phyloP scores from a whole-genome alignment of 2,888 invertebrate genomes.

The Scaptomyza caliginosa region DNA sequence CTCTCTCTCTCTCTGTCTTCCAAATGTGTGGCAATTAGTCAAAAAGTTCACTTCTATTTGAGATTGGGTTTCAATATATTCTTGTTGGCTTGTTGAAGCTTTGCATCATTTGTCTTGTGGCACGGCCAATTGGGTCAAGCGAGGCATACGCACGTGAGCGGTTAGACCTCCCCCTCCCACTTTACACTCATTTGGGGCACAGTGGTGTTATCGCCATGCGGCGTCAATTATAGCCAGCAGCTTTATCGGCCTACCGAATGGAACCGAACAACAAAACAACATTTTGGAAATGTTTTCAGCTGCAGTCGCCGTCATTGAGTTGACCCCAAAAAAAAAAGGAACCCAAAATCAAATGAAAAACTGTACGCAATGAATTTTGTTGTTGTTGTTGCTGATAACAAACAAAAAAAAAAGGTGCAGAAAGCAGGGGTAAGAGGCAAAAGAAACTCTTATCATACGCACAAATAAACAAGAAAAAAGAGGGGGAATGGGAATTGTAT shows the following conservation, averaged over 20 bases:
- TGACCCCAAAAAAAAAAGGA: constrained; percentile 60
- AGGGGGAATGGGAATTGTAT: background rate
- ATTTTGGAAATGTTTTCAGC: constrained; percentile 27
- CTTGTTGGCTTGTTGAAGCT: constrained; percentile 28
- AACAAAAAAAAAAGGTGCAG: constrained; percentile 4
- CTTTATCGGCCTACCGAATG: constrained; percentile 35
- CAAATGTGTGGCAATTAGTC: constrained; percentile 63
- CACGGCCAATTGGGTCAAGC: constrained; percentile 62
- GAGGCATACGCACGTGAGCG: constrained; percentile 41
- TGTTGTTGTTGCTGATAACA: constrained; percentile 11
- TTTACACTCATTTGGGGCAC: too few relatives aligned
- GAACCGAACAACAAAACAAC: constrained; percentile 25
- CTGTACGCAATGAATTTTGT: constrained; percentile 50
- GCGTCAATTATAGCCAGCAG: constrained; percentile 42
- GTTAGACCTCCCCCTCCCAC: background rate
- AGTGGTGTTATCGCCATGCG: constrained; percentile 41
- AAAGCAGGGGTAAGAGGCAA: background rate
- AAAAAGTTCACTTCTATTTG: constrained; percentile 34
- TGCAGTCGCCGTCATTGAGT: constrained; percentile 55
- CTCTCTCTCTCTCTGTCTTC: constrained; percentile 6
- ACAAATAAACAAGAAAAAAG: constrained; percentile 10
- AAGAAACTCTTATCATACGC: constrained; percentile 39
- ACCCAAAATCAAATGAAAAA: constrained; percentile 33
- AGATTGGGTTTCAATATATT: background rate
- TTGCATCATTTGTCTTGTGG: constrained; percentile 61